Conservation (phyloP, 2,797 vertebrate species). For the Squalus acanthias region DNA sequence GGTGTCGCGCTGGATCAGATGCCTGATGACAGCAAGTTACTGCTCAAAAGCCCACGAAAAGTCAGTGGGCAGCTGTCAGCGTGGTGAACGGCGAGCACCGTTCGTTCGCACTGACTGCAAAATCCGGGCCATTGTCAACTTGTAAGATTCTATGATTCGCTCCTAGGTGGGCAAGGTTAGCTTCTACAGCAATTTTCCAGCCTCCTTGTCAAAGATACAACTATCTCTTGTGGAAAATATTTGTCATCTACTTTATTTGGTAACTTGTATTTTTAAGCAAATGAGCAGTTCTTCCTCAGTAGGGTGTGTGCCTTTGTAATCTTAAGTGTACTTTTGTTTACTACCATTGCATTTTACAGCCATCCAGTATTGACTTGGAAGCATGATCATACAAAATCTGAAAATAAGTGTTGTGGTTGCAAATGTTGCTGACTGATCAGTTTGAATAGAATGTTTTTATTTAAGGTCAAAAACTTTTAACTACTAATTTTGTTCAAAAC, state of each 20-base stretch:
- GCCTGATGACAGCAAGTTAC: no score
- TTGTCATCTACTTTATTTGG: not conserved
- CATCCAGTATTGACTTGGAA: not conserved
- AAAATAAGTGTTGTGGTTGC: not conserved
- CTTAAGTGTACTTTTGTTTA: not conserved
- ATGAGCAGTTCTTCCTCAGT: not conserved
- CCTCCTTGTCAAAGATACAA: not conserved
- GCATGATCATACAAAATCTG: not conserved
- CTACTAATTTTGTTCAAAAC: not conserved
- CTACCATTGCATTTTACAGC: not conserved
- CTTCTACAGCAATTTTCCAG: not conserved
- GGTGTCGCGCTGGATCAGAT: no score
- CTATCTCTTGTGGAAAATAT: not conserved
- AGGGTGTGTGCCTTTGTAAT: not conserved
- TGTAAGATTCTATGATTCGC: no score
- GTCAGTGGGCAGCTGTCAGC: no score
- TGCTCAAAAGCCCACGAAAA: no score
- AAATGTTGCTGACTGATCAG: not conserved
- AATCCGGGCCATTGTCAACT: no score
- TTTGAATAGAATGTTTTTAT: not conserved
- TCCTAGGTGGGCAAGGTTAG: not conserved
- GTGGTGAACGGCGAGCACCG: no score
- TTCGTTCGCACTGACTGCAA: no score
- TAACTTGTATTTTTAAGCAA: not conserved
- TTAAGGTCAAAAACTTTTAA: not conserved